Evolutionary conservation across 2,113 vertebrate genomes (phyloP).

Genomic region (Laterallus jamaicensis): DNA sequence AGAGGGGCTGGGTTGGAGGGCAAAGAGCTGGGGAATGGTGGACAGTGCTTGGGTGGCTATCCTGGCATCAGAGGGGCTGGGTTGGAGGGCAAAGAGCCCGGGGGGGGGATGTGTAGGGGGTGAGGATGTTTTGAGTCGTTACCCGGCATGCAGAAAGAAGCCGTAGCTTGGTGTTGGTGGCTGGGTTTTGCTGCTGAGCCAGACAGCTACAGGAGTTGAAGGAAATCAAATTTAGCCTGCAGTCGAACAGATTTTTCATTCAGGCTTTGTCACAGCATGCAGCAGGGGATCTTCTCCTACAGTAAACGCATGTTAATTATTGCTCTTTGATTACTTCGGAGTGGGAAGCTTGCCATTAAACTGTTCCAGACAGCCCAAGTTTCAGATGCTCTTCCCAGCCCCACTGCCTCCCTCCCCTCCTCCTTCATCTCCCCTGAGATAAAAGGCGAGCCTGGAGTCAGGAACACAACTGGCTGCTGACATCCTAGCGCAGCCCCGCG

Average conservation of each 20-base stretch:
- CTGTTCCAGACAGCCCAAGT: conserved; percentile 60
- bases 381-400: background rate
- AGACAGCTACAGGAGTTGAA: conserved; percentile 49
- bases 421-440: conserved; percentile 36
- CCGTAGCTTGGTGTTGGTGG: conserved; percentile 7
- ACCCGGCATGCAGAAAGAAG: conserved; percentile 47
- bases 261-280: conserved; percentile 71
- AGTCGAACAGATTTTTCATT: conserved; percentile 68
- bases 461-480: conserved; percentile 62
- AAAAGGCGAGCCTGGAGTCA: conserved; percentile 70
- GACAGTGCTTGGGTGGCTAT: background rate
- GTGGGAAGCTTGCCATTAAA: conserved; percentile 69
- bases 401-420: no score
- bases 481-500: conserved; percentile 61
- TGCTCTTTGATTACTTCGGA: conserved; percentile 69
- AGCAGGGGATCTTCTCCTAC: conserved; percentile 54
- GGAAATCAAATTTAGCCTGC: conserved; percentile 57
- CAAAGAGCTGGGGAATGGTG: background rate
- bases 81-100: no score
- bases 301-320: conserved; percentile 69
- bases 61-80: no score
- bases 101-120: background rate
- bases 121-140: conserved; percentile 20
- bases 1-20: no score
- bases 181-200: conserved; percentile 43